A percentile compares a stretch with the other conserved stretches of the same genome.
These are phyloP conservation scores for Lamellibrachia luymesi DNA, from an alignment of 1,140 invertebrate genomes.

Conservation along the genomic window DNA sequence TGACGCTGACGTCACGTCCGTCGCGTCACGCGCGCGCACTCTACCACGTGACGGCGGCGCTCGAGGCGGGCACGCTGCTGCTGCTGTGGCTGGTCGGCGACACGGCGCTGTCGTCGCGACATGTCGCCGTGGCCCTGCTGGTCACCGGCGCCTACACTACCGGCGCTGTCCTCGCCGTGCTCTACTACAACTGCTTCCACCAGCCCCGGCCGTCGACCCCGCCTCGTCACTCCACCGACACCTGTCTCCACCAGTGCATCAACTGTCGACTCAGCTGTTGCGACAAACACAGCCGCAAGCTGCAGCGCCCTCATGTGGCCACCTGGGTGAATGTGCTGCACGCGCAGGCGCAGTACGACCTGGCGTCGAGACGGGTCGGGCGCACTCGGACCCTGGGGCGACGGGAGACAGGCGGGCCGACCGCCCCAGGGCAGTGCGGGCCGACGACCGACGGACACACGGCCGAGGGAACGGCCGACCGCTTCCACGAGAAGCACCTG, in stretches of 20 bases:
- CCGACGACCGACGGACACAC: no score
- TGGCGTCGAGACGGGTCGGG: not conserved
- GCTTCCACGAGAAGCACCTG: not conserved
- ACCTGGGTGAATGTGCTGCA: slow-evolving; percentile 41
- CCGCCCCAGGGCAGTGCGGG: not conserved
- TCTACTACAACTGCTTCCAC: slow-evolving; percentile 81
- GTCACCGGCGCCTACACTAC: slow-evolving; percentile 68
- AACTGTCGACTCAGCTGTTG: slow-evolving; percentile 45
- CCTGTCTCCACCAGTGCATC: slow-evolving; percentile 38
- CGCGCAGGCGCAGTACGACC: slow-evolving; percentile 32
- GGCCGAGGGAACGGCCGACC: not conserved
- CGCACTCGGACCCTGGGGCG: not conserved
- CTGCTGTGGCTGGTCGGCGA: slow-evolving; percentile 61
- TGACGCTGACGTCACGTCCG: slow-evolving; percentile 80
- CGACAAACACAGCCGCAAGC: slow-evolving; percentile 38
- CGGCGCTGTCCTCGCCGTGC: slow-evolving; percentile 70
- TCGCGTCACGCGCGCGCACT: slow-evolving; percentile 78
- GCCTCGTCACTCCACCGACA: slow-evolving; percentile 26
- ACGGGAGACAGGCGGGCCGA: not conserved
- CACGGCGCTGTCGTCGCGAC: not conserved
- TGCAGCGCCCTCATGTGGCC: slow-evolving; percentile 39
- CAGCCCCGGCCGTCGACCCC: slow-evolving; percentile 54
- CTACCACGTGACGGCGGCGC: slow-evolving; percentile 88
- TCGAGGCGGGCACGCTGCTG: slow-evolving; percentile 79
- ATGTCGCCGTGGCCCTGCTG: slow-evolving; percentile 48